Evolutionary conservation across 2,113 vertebrate species (phyloP).

Genomic region (Tyto alba): DNA sequence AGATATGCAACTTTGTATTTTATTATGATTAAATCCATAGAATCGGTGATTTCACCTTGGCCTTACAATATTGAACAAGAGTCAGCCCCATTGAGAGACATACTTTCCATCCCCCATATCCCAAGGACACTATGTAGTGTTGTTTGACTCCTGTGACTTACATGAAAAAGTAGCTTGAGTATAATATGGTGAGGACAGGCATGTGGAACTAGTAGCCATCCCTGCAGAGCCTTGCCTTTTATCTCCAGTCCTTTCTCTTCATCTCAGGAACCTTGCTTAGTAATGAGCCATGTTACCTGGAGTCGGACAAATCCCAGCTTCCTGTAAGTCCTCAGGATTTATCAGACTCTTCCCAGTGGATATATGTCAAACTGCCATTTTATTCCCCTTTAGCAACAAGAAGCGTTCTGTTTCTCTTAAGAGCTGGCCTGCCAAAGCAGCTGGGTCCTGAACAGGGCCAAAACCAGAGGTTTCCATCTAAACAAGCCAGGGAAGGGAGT

Average conservation of each 20-base stretch:
- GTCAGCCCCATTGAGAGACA: background rate
- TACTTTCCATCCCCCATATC: background rate
- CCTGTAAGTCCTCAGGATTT: background rate
- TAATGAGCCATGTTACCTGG: rapidly evolving
- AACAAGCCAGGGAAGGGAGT: background rate
- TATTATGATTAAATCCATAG: background rate
- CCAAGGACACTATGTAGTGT: rapidly evolving
- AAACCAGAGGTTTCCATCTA: background rate
- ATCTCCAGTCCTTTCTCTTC: background rate
- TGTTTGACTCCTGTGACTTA: background rate
- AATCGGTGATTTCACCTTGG: background rate
- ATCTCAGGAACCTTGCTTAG: background rate
- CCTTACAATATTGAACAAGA: background rate
- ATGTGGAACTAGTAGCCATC: background rate
- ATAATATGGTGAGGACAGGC: background rate
- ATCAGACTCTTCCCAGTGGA: background rate
- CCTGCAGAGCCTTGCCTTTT: background rate
- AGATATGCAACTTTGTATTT: background rate
- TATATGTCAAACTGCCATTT: background rate
- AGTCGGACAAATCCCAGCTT: background rate
- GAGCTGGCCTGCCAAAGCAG: background rate
- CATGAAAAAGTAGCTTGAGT: background rate
- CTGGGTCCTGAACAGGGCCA: background rate
- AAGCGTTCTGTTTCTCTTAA: background rate
- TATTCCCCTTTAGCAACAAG: background rate